Conservation (phyloP, 2,797 vertebrate species). For the Apodemus agrarius region DNA sequence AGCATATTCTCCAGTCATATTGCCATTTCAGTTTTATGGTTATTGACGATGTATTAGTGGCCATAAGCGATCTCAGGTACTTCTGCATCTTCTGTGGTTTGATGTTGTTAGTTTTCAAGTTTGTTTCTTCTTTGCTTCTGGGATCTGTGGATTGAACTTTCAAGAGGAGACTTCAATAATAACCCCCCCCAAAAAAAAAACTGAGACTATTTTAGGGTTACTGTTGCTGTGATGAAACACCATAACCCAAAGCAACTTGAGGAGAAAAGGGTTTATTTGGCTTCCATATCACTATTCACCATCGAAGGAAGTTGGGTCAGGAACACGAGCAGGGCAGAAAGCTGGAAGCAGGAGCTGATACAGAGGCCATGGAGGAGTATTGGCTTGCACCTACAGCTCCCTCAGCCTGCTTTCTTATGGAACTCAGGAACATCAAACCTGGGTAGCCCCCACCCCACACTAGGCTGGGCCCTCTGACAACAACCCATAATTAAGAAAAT, state of each 20-base stretch:
- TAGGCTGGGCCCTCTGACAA: background rate
- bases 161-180: background rate
- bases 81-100: background rate
- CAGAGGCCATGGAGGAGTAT: background rate
- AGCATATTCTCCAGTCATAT: background rate
- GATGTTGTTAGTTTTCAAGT: background rate
- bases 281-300: background rate
- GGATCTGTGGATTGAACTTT: background rate
- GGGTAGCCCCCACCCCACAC: background rate
- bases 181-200: accelerated
- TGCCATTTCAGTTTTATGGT: background rate
- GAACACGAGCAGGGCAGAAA: background rate
- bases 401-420: background rate
- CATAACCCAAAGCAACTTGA: background rate
- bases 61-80: background rate
- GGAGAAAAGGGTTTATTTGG: background rate
- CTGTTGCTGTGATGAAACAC: background rate
- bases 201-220: background rate
- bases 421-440: background rate
- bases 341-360: background rate
- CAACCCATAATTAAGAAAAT: background rate
- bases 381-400: background rate
- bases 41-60: background rate
- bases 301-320: background rate
- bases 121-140: background rate